Percentiles rank a stretch among this genome's conserved stretches.
These are phyloP conservation scores for Oryzias celebensis DNA, from an alignment of 2,113 vertebrate genomes.

Conservation along the genomic window DNA sequence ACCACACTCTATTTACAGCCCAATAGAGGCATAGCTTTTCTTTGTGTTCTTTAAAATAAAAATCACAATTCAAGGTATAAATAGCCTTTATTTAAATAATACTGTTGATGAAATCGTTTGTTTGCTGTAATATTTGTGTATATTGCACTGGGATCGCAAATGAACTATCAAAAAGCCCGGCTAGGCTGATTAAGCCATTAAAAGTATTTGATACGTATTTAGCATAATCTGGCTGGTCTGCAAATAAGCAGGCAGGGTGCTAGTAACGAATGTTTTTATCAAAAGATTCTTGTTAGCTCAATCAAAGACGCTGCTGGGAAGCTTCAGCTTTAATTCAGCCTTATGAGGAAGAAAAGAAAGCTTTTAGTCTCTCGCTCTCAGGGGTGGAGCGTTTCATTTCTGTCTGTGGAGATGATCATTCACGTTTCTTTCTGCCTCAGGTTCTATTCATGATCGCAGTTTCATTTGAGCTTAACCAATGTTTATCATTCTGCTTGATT, in stretches of 20 bases:
- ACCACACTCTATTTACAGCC: conserved; percentile 40
- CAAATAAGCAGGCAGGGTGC: conserved; percentile 50
- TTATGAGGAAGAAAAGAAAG: conserved; percentile 23
- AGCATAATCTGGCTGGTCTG: conserved; percentile 67
- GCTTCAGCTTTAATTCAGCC: conserved; percentile 51
- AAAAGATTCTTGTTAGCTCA: conserved; percentile 64
- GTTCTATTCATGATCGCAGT: conserved; percentile 50
- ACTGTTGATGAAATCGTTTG: conserved; percentile 5
- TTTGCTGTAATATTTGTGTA: conserved; percentile 16
- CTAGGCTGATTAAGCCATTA: conserved; percentile 68
- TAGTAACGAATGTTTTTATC: conserved; percentile 53
- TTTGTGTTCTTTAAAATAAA: conserved; percentile 35
- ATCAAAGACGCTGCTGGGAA: conserved; percentile 66
- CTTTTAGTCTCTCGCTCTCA: conserved; percentile 19
- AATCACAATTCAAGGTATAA: conserved; percentile 15
- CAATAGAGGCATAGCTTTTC: conserved; percentile 37
- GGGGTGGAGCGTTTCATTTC: conserved; percentile 48
- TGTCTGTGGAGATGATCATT: conserved; percentile 56
- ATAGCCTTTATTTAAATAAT: conserved; percentile 13
- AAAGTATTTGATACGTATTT: conserved; percentile 57
- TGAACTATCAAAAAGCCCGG: conserved; percentile 50
- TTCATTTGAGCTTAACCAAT: conserved; percentile 57
- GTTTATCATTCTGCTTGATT: conserved; percentile 47
- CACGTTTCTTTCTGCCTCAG: conserved; percentile 39
- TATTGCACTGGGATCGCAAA: conserved; percentile 24